phyloP scores from a whole-genome alignment of 2,888 invertebrate species.

The Rotaria socialis region DNA sequence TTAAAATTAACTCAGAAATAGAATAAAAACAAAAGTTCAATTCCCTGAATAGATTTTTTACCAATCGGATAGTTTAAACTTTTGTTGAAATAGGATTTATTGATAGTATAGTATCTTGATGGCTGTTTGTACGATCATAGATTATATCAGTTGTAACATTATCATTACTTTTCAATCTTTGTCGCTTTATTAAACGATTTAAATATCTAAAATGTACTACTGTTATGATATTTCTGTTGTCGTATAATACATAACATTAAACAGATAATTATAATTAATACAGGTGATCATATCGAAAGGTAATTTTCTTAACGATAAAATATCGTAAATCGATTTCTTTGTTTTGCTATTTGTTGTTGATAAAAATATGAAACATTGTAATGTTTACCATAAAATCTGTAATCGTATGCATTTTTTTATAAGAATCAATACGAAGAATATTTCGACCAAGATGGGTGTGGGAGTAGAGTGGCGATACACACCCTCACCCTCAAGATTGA shows the following conservation, averaged over 20 bases:
- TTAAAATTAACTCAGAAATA: neutral
- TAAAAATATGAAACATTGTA: conserved; percentile 27
- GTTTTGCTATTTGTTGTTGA: neutral
- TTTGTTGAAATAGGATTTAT: neutral
- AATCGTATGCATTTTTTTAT: neutral
- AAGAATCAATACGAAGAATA: conserved; percentile 15
- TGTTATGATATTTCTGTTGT: neutral
- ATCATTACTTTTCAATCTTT: neutral
- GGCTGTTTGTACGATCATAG: neutral
- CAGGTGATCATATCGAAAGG: neutral
- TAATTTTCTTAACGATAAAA: neutral
- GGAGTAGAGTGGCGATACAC: no score
- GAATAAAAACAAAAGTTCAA: neutral
- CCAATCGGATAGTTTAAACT: neutral
- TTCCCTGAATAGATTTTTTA: neutral
- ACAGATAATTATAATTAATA: neutral
- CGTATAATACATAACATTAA: neutral
- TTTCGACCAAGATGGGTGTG: conserved; percentile 17
- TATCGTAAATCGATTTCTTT: neutral
- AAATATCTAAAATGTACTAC: neutral
- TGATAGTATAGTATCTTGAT: neutral
- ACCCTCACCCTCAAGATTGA: no score
- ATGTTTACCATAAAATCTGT: conserved; percentile 4
- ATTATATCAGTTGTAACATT: neutral
- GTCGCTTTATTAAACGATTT: conserved; percentile 6